Conservation (phyloP, 2,888 invertebrate species). For the Stenoptilia bipunctidactyla region DNA sequence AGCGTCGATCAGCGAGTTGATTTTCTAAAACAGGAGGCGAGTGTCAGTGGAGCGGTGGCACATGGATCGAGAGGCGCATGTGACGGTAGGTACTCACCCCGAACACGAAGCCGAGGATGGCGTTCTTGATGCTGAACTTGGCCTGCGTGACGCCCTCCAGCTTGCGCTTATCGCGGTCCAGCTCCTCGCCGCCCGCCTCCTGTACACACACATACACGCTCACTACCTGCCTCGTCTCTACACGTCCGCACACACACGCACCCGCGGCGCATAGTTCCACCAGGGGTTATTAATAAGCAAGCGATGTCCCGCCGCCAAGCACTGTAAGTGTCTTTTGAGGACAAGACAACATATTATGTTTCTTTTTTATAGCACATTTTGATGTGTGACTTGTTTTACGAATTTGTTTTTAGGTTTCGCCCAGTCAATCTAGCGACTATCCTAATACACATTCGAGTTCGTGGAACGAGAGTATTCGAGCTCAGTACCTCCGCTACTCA, state of each 20-base stretch:
- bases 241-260: constrained; percentile 12
- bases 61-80: not conserved
- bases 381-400: not conserved
- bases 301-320: not conserved
- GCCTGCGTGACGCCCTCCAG: constrained; percentile 74
- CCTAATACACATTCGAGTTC: no score
- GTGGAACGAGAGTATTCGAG: no score
- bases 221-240: constrained; percentile 13
- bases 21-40: constrained; percentile 70
- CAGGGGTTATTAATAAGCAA: not conserved
- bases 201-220: constrained; percentile 48
- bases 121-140: constrained; percentile 82
- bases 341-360: not conserved
- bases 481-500: no score
- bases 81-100: constrained; percentile 72
- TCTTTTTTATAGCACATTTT: not conserved
- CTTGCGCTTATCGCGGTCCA: constrained; percentile 79
- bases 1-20: constrained; percentile 84
- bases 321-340: not conserved
- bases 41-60: not conserved
- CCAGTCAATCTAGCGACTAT: no score
- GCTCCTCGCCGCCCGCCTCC: constrained; percentile 33
- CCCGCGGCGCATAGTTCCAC: constrained; percentile 7
- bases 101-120: constrained; percentile 85
- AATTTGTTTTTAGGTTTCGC: no score